Evolutionary conservation across 2,888 invertebrate species (phyloP), one percentile per base, ranked within the genome.

Genomic region (Athetis lepigone): DNA sequence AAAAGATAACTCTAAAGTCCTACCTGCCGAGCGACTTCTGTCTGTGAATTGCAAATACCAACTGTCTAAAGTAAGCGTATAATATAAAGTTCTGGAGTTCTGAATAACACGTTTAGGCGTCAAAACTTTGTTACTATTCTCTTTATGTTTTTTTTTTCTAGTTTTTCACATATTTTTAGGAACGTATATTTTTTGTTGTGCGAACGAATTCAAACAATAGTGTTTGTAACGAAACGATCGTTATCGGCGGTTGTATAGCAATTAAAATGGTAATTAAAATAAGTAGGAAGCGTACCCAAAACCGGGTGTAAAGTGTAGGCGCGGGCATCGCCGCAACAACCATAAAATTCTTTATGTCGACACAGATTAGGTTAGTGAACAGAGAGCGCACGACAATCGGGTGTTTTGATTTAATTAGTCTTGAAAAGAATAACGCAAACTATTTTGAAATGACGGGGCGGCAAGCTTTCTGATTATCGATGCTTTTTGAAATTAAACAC

Each of bases 31-130:
- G 88, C 83, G 87, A 88, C 90, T 91, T 87, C 87, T 90, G 90
- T 90, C 89, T 88, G 89, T 90, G 94, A 94, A 93, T 94, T 93
- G 93, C 94, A 94, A 94, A 94, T 94, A 91, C 81, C 82, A 82
- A 84, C 85, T 85, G 85, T 85, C 86, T 85, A 82, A 87, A 77
- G 77, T 77, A 74, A 71, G 43, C 69, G 69, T 73, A 73, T 70
- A 77, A 73, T 70, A 77, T 85, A 82, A 84, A 85, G 79, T 84
- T 86, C 83, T 84, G 84, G n/a, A 81, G 81, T 83, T 80, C 71
- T 84, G 86, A 89, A 84, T 87, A 87, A 70, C 79, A 80, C 83
- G 71, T 82, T 83, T 82, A 76, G 76, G 79, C 75, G 75, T 77
- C 71, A 79, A 82, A 84, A 84, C 80, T 84, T 84, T 71, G 43